Evolutionary conservation across 2,113 vertebrate species (phyloP), one percentile per base, ranked within the genome.

Genomic region (Mionectes macconnelli): DNA sequence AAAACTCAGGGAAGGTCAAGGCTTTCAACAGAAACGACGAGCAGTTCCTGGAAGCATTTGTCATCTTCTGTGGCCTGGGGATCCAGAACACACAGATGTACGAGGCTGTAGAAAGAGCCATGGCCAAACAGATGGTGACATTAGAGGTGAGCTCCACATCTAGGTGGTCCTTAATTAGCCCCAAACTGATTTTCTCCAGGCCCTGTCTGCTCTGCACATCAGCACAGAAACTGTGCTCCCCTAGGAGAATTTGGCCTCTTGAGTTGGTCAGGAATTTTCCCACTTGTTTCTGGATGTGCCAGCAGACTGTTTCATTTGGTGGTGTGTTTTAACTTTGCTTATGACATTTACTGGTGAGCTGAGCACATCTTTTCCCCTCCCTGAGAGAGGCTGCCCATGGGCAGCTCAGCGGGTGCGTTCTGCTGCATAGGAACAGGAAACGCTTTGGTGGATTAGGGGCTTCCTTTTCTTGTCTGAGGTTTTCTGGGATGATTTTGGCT

Each of bases 41-140:
- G 63, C 99, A 99, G 97, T 99, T 99, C 97, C 96, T 99, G 93
- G 99, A 99, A 97, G 99, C 99, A 1, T 99, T 99, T 18, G 99
- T 99, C 89, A 99, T 99, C 97, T 99, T 99, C 95, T 99, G 99
- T 53, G 99, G 99, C 45, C 97, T 99, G 55, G 99, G 99, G 47
- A 99, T 99, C 92, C 99, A 99, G 98, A 99, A 99, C 95, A 99
- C 99, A 3, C 99, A 99, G 98, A 99, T 99, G 99, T 99, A 99
- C 1, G 99, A 99, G 91, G 98, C 98, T 0, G 99, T 99, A 96
- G 99, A 99, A 95, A 97, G 99, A 95, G 99, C 99, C 91, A 99
- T 99, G 99, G 99, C 99, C 91, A 99, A 99, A 95, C 99, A 99
- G 84, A 99, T 99, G 96, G 99, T 99, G 96, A 99, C 99, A 3